A percentile compares a stretch with the other conserved stretches of the same genome.
phyloP scores from a whole-genome alignment of 2,797 vertebrate genomes.

The Leptoclinus maculatus region DNA sequence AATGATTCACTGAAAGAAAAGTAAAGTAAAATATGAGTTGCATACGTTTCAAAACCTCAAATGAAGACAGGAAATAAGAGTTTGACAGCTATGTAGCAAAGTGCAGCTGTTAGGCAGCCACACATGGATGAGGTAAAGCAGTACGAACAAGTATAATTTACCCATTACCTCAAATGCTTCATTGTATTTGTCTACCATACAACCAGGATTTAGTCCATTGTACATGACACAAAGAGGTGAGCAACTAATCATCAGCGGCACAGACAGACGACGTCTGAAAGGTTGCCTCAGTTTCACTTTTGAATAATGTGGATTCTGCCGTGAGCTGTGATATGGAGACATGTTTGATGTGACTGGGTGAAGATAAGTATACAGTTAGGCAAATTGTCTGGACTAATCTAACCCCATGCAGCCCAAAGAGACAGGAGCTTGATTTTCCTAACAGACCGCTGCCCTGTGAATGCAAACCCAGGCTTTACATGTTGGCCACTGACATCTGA shows the following conservation, averaged over 20 bases:
- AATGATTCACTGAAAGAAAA: neutral
- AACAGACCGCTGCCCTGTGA: slow-evolving; percentile 48
- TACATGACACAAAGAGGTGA: neutral
- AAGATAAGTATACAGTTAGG: slow-evolving; percentile 73
- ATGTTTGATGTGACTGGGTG: slow-evolving; percentile 45
- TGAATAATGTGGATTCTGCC: slow-evolving; percentile 17
- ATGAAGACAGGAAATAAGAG: neutral
- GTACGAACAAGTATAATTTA: neutral
- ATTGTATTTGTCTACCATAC: neutral
- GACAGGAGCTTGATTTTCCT: slow-evolving; percentile 71
- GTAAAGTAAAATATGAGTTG: neutral
- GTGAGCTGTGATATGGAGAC: slow-evolving; percentile 31
- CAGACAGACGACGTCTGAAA: slow-evolving; percentile 10
- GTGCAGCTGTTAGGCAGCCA: neutral
- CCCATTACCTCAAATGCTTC: neutral
- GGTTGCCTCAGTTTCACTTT: slow-evolving; percentile 25
- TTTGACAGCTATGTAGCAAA: neutral
- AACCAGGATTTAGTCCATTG: neutral
- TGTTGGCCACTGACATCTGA: slow-evolving; percentile 19
- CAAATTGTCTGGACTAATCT: slow-evolving; percentile 71
- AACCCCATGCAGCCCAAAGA: slow-evolving; percentile 49
- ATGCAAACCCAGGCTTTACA: slow-evolving; percentile 62
- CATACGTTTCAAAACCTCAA: neutral
- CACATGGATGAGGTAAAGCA: neutral
- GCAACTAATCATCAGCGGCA: slow-evolving; percentile 1